Evolutionary conservation across 2,888 invertebrate genomes (phyloP).

Genomic region (Himalopsyche tibetana): DNA sequence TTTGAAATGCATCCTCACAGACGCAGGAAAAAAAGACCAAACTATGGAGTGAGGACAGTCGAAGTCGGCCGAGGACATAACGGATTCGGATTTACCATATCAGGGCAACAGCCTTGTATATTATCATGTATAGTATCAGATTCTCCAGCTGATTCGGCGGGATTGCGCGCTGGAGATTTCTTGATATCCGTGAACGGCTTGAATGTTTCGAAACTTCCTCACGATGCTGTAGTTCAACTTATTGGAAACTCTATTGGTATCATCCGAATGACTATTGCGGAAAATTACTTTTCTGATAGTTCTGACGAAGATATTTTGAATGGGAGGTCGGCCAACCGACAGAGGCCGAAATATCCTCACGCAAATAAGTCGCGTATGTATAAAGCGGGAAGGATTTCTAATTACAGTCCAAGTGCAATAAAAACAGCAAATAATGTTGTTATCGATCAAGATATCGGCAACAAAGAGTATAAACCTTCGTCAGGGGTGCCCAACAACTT

Average conservation of each 20-base stretch:
- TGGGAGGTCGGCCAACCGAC: conserved; percentile 76
- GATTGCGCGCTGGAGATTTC: conserved; percentile 94
- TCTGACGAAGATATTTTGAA: conserved; percentile 85
- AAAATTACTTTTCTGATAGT: conserved; percentile 90
- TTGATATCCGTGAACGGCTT: conserved; percentile 93
- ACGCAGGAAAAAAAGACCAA: conserved; percentile 81
- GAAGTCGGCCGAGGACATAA: conserved; percentile 90
- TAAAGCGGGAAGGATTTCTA: conserved; percentile 60
- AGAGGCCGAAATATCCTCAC: conserved; percentile 79
- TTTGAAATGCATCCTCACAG: conserved; percentile 72
- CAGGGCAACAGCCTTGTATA: conserved; percentile 96
- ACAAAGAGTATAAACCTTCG: conserved; percentile 59
- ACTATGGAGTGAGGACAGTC: conserved; percentile 87
- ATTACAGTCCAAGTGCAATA: conserved; percentile 59
- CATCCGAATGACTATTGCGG: conserved; percentile 90
- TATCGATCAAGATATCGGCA: conserved; percentile 61
- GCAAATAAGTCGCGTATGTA: conserved; percentile 68
- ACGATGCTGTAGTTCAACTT: conserved; percentile 94
- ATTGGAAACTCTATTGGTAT: conserved; percentile 92
- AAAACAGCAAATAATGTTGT: conserved; percentile 63
- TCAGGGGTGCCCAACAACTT: conserved; percentile 68
- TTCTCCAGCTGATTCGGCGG: conserved; percentile 93
- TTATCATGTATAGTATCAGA: conserved; percentile 94
- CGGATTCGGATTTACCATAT: conserved; percentile 98
- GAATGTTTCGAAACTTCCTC: conserved; percentile 93